Conservation (phyloP, 1,140 invertebrate species). For the Chionoecetes opilio region DNA sequence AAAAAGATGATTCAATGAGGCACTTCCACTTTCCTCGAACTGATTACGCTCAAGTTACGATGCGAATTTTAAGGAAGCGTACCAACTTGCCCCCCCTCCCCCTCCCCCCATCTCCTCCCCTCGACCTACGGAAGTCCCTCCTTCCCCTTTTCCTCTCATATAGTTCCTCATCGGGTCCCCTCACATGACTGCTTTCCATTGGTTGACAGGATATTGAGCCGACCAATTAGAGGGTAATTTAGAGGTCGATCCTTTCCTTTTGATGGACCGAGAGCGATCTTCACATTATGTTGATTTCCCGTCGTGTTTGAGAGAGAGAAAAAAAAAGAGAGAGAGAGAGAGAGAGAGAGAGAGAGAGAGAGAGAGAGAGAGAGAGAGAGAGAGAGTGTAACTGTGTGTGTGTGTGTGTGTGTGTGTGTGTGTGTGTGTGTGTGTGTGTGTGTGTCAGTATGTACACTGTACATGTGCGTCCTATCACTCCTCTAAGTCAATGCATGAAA, state of each 20-base stretch:
- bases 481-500: background rate
- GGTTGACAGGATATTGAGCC: constrained; percentile 11
- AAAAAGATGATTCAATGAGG: background rate
- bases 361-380: background rate
- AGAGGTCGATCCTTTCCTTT: background rate
- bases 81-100: background rate
- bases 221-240: background rate
- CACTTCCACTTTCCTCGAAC: background rate
- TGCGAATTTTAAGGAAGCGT: background rate
- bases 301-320: background rate
- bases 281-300: background rate
- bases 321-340: background rate
- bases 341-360: background rate
- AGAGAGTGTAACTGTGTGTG: background rate
- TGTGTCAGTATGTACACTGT: background rate
- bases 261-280: background rate
- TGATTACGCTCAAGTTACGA: background rate
- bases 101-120: background rate
- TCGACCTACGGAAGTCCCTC: too few relatives aligned
- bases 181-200: background rate
- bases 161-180: background rate
- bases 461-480: too few relatives aligned
- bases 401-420: constrained; percentile 10
- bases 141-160: background rate
- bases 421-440: background rate